These are phyloP conservation scores for Anser brachyrhynchus DNA, from an alignment of 2,113 vertebrate species.

Conservation along the genomic window DNA sequence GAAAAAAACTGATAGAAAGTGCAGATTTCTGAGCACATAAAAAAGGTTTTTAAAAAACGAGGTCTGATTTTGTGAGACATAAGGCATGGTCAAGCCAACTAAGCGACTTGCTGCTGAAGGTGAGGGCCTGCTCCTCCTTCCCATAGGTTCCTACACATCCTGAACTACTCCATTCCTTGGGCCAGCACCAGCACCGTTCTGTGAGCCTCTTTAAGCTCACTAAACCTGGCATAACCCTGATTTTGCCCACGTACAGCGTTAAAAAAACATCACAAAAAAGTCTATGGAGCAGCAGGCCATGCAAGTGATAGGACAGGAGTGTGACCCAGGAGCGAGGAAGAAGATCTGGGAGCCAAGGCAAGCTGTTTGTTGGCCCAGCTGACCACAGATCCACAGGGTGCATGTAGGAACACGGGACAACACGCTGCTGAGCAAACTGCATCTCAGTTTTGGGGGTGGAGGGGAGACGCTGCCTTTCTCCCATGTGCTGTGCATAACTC, in stretches of 20 bases:
- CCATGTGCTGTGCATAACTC: not conserved
- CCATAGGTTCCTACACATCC: not conserved
- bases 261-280: not conserved
- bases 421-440: not conserved
- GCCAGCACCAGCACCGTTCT: not conserved
- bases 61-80: not conserved
- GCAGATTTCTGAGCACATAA: not conserved
- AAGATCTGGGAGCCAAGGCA: not conserved
- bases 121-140: not conserved
- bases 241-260: not conserved
- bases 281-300: not conserved
- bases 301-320: not conserved
- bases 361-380: not conserved
- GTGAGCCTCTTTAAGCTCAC: not conserved
- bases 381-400: not conserved
- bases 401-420: not conserved
- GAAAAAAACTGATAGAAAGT: not conserved
- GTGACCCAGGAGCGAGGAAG: not conserved
- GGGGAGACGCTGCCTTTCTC: accelerated
- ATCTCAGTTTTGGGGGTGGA: accelerated
- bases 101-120: not conserved
- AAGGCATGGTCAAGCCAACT: not conserved
- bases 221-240: not conserved
- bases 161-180: not conserved
- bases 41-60: not conserved